Conservation (phyloP, 2,113 vertebrate genomes). For the Parotia lawesii region DNA sequence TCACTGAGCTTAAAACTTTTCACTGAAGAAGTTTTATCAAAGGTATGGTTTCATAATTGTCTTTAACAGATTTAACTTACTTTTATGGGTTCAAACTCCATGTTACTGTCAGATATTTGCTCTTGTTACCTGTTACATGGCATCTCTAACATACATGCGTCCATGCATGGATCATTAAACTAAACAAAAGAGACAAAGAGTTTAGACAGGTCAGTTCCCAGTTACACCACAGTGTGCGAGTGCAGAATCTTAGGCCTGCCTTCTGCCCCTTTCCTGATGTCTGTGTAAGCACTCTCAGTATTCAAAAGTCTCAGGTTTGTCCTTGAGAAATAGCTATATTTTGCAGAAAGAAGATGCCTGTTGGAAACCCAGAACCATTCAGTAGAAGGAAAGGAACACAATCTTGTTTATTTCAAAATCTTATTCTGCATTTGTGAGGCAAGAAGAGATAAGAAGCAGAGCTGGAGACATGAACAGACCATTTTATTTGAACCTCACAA, state of each 20-base stretch:
- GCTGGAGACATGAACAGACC: neutral
- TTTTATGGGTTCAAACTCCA: neutral
- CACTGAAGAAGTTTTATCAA: neutral
- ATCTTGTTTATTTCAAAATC: neutral
- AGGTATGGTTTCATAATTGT: neutral
- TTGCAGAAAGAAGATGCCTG: neutral
- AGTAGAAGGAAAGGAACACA: neutral
- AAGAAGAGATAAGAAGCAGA: neutral
- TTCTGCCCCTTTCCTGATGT: neutral
- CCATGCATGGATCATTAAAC: neutral
- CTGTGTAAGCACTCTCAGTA: neutral
- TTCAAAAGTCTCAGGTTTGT: neutral
- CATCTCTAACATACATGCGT: neutral
- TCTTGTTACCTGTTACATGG: neutral
- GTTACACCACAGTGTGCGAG: neutral
- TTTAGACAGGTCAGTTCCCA: neutral
- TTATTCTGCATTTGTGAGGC: neutral
- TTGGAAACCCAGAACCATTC: neutral
- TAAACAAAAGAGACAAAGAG: neutral
- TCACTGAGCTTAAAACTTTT: neutral
- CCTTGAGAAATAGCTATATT: neutral
- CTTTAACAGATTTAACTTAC: neutral
- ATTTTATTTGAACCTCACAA: neutral
- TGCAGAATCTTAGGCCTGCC: neutral
- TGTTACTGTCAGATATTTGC: neutral